A percentile compares a stretch with the other conserved stretches of the same genome.
Evolutionary conservation across 2,113 vertebrate genomes (phyloP).

Genomic region (Macrotus californicus): DNA sequence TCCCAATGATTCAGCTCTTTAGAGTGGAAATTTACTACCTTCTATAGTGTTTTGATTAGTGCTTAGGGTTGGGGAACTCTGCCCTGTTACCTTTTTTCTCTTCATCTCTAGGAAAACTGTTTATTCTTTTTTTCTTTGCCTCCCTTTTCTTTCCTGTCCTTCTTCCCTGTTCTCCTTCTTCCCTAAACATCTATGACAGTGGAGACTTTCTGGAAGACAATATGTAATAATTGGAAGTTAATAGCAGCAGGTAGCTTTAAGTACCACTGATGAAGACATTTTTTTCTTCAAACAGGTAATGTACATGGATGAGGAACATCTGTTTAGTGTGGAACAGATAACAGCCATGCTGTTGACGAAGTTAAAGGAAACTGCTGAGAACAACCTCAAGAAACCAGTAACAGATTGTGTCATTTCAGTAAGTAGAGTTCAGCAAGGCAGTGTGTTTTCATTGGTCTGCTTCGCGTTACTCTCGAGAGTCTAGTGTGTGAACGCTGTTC

Average conservation of each 20-base stretch:
- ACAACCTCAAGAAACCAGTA: conserved; percentile 85
- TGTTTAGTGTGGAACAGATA: conserved; percentile 85
- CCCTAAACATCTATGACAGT: background rate
- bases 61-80: background rate
- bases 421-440: conserved; percentile 68
- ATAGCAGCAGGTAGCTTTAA: background rate
- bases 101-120: background rate
- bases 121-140: background rate
- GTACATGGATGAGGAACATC: conserved; percentile 85
- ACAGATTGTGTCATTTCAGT: conserved; percentile 90
- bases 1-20: background rate
- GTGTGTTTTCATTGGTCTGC: background rate
- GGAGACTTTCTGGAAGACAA: background rate
- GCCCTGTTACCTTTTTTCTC: background rate
- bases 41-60: background rate
- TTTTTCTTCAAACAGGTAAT: conserved; percentile 77
- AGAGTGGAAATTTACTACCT: background rate
- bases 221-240: background rate
- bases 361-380: conserved; percentile 86
- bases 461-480: background rate
- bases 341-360: conserved; percentile 88
- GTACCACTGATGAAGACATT: background rate
- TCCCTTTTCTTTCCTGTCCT: background rate
- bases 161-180: background rate
- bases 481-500: background rate